Percentiles rank a stretch among this genome's conserved stretches.
Evolutionary conservation across 1,140 invertebrate genomes (phyloP).

Genomic region (Trachelipus rathkii): DNA sequence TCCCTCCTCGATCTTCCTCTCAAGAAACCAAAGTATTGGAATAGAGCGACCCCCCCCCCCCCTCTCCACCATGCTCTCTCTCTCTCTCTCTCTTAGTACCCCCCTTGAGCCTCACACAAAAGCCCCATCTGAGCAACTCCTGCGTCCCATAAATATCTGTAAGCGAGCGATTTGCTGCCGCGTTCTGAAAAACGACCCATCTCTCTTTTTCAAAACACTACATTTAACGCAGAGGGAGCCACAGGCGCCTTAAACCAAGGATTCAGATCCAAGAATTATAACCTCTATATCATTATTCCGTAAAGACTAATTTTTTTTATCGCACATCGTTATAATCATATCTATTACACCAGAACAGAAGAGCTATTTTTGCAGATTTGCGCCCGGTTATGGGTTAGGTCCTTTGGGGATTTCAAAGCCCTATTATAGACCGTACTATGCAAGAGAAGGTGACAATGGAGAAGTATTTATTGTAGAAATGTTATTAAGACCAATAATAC

Average conservation of each 20-base stretch:
- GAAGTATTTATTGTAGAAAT: neutral
- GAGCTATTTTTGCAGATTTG: neutral
- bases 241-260: neutral
- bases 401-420: neutral
- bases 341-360: neutral
- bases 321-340: neutral
- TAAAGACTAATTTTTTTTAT: neutral
- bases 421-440: constrained; percentile 4
- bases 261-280: neutral
- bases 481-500: constrained; percentile 9
- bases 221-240: neutral
- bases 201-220: constrained; percentile 5
- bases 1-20: too few relatives aligned
- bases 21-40: too few relatives aligned
- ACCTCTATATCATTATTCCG: neutral
- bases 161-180: neutral
- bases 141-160: constrained; percentile 2
- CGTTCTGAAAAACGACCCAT: neutral
- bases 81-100: neutral
- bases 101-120: neutral
- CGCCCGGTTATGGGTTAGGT: neutral
- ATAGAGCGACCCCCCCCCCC: neutral
- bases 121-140: neutral
- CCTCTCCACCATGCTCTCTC: neutral
- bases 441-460: constrained; percentile 9